A percentile compares a stretch with the other conserved stretches of the same genome.
Evolutionary conservation across 2,113 vertebrate genomes (phyloP).

Genomic region (Oreochromis niloticus): DNA sequence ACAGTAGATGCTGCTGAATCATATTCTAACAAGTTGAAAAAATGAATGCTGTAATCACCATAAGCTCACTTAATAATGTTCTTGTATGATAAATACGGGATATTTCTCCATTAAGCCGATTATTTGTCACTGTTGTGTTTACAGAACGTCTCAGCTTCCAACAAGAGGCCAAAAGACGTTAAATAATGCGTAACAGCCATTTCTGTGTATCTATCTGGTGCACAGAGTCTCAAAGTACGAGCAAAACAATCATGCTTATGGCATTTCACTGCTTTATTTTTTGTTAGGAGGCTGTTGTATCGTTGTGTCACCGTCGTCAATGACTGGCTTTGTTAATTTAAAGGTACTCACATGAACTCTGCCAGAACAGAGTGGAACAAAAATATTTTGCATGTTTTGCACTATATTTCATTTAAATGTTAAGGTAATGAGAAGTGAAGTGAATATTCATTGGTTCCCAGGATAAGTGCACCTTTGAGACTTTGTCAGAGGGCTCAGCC

Average conservation of each 20-base stretch:
- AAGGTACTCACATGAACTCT: background rate
- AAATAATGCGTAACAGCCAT: background rate
- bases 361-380: background rate
- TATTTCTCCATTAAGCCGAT: background rate
- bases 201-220: background rate
- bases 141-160: background rate
- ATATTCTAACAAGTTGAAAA: background rate
- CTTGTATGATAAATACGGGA: background rate
- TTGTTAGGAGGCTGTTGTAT: background rate
- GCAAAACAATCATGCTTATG: background rate
- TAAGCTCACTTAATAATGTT: background rate
- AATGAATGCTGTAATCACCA: background rate
- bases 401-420: background rate
- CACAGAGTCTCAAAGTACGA: background rate
- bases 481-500: background rate
- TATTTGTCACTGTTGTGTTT: background rate
- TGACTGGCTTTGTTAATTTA: background rate
- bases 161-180: background rate
- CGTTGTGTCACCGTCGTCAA: background rate
- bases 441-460: background rate
- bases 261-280: background rate
- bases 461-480: slow-evolving; percentile 32
- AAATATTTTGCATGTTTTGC: background rate
- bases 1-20: background rate
- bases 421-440: background rate